Conservation (phyloP, 2,113 vertebrate genomes). For the Mustela nigripes region DNA sequence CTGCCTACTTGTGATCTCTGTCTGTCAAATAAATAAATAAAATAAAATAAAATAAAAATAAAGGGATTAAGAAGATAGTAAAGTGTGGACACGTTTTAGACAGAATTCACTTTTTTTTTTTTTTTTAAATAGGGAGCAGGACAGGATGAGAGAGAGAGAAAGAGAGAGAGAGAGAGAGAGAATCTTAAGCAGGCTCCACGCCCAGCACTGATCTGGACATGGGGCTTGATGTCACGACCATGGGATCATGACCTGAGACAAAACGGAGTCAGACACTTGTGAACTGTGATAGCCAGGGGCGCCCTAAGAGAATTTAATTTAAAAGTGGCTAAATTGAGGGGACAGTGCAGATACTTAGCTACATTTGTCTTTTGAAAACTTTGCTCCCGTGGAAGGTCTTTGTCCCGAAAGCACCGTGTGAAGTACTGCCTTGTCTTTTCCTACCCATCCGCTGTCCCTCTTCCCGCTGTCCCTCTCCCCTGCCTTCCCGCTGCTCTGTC, state of each 20-base stretch:
- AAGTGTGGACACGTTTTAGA: background rate
- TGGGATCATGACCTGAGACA: no score
- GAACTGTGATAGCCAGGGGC: no score
- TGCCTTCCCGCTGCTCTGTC: background rate
- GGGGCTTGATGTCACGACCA: no score
- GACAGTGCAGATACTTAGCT: background rate
- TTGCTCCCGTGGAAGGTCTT: background rate
- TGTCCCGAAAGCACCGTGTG: background rate
- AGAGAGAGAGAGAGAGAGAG: no score
- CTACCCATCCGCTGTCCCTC: no score
- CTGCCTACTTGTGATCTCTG: no score
- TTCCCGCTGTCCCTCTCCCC: accelerated
- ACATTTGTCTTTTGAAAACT: background rate
- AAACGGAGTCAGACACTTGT: no score
- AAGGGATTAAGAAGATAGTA: background rate
- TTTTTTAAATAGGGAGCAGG: no score
- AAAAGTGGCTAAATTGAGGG: background rate
- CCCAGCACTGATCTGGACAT: no score
- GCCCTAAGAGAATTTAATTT: background rate
- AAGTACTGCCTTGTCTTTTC: background rate
- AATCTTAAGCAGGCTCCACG: no score
- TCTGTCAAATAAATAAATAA: no score
- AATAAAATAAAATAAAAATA: background rate
- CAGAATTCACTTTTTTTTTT: background rate
- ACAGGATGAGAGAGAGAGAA: no score